Base-by-base conservation (phyloP, 1,140 invertebrate species). In the Mycetomoellerius zeteki region DNA sequence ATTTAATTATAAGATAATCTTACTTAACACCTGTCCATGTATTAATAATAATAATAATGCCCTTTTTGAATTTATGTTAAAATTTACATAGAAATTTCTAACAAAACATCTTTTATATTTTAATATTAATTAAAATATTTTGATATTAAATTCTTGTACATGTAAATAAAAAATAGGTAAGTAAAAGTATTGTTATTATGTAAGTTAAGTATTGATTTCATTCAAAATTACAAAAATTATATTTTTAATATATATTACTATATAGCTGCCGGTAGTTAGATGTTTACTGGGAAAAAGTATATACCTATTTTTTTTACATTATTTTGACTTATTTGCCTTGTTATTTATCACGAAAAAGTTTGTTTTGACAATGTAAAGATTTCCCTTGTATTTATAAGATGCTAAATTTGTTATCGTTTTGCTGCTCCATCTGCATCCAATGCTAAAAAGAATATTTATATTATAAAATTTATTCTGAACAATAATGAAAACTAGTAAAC, bases 351-450 rank as follows among this genome's bases (percentile, higher is more conserved):
- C 60, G n/a, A 85, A 88, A 58, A 52, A 60, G 2, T 76, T 52
- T 47, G 6, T 82, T 89, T 86, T 89, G 50, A 21, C 27, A 62
- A 62, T 84, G 75, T 52, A 69, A 37, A 84, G 50, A 56, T 54
- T 65, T 62, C 21, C 33, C 84, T 14, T 30, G 1, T 7, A 52
- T 21, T 1, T 65, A 62, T 12, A 54, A 84, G 76, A 50, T 71
- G n/a, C 47, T 72, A 30, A 12, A 84, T 85, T 71, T 72, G 88
- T 94, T 95, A 95, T 94, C 94, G 94, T 76, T 91, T 95, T 52
- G 93, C 89, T 30, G 92, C 91, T 73, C 92, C 89, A 71, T 95
- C 94, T 64, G 92, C 91, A 80, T 95, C 94, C 65, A 94, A 84
- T 77, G 93, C 94, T 95, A 67, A 73, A 93, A 95, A 88, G 81